These are phyloP conservation scores for Drosophila mulleri DNA, from an alignment of 2,888 invertebrate species.

Conservation along the genomic window DNA sequence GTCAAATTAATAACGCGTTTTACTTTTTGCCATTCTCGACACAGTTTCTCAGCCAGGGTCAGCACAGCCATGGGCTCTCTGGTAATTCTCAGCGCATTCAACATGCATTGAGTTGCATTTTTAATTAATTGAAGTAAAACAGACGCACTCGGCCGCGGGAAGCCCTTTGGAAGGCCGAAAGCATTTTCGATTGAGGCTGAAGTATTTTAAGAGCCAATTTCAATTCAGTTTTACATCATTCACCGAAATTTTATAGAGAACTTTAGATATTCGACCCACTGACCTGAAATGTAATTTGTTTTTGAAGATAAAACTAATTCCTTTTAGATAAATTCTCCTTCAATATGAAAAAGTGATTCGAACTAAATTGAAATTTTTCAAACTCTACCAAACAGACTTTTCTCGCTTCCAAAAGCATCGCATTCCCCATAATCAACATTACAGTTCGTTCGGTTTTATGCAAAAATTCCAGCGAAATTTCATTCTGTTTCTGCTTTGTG, in stretches of 20 bases:
- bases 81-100: slow-evolving; percentile 40
- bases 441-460: slow-evolving; percentile 4
- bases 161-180: slow-evolving; percentile 46
- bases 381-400: not conserved
- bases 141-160: slow-evolving; percentile 45
- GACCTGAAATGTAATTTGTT: not conserved
- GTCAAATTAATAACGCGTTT: slow-evolving; percentile 60
- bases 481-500: slow-evolving; percentile 2
- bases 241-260: not conserved
- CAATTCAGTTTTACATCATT: slow-evolving; percentile 3
- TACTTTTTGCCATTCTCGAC: slow-evolving; percentile 53
- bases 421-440: not conserved
- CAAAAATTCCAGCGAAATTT: slow-evolving; percentile 5
- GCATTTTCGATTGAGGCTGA: slow-evolving; percentile 38
- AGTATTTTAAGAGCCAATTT: slow-evolving; percentile 36
- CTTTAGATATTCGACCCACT: not conserved
- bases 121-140: slow-evolving; percentile 72
- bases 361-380: not conserved
- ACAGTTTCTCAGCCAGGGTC: slow-evolving; percentile 55
- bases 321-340: not conserved
- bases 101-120: slow-evolving; percentile 70
- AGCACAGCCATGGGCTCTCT: slow-evolving; percentile 28
- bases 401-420: not conserved
- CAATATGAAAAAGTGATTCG: not conserved
- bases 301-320: not conserved